These are phyloP conservation scores for Watsonalla cultraria DNA, from an alignment of 2,888 invertebrate genomes.

Conservation along the genomic window DNA sequence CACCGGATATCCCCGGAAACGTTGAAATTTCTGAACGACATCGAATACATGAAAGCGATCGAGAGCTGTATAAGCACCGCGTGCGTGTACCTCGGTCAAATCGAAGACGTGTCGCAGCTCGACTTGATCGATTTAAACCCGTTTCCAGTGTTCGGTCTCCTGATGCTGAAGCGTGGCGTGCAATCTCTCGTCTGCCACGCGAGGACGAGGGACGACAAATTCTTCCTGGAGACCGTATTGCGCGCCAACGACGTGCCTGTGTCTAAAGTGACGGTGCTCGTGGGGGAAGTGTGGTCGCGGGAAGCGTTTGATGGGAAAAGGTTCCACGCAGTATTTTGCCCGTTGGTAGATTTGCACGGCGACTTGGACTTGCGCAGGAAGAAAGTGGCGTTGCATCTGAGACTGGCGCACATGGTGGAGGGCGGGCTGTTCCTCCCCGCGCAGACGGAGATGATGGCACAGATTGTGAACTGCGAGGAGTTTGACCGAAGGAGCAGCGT, in stretches of 20 bases:
- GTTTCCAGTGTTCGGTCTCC: slow-evolving; percentile 75
- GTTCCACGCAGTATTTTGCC: slow-evolving; percentile 7
- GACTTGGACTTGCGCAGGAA: slow-evolving; percentile 6
- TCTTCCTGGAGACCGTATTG: slow-evolving; percentile 5
- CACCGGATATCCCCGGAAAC: slow-evolving; percentile 1
- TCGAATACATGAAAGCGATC: slow-evolving; percentile 17
- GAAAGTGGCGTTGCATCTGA: slow-evolving; percentile 1
- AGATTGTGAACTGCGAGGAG: slow-evolving; percentile 4
- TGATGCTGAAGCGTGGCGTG: slow-evolving; percentile 53
- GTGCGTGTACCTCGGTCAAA: slow-evolving; percentile 3
- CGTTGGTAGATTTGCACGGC: slow-evolving; percentile 3
- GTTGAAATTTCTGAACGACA: slow-evolving; percentile 10
- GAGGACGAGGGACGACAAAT: slow-evolving; percentile 1
- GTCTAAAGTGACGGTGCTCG: slow-evolving; percentile 2
- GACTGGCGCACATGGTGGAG: slow-evolving; percentile 1
- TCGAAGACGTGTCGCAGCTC: background rate
- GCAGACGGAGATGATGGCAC: slow-evolving; percentile 2
- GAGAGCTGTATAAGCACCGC: background rate
- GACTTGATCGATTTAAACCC: slow-evolving; percentile 69
- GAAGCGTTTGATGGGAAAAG: slow-evolving; percentile 2
- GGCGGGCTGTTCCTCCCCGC: slow-evolving; percentile 8
- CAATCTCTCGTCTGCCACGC: slow-evolving; percentile 42
- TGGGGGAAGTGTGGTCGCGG: background rate
- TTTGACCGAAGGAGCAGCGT: slow-evolving; percentile 4
- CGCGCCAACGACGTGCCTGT: slow-evolving; percentile 3